Base-by-base conservation (phyloP, 2,113 vertebrate species). In the Alethe diademata region DNA sequence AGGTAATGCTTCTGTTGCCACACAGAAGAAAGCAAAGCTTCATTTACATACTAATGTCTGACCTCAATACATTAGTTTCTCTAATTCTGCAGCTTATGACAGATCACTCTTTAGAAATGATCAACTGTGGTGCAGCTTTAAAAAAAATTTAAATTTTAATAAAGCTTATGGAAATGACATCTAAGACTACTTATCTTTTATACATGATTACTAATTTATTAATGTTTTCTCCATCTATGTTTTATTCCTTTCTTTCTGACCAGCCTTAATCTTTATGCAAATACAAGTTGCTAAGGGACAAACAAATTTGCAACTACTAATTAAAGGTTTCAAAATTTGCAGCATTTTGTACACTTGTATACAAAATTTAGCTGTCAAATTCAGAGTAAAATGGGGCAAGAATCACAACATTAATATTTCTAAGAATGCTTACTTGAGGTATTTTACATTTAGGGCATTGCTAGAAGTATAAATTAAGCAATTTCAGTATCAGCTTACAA, bases 261-360 rank as follows among this genome's bases (percentile, higher is more conserved):
- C 31, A 8, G 91, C 71, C 95, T 90, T 96, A 93, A 96, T 97
- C 95, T 95, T 95, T 91, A 97, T 96, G 97, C 83, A 96, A 96
- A 97, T 96, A 75, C n/a, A 74, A 95, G 61, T 92, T 87, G 91
- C 92, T 94, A 57, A 82, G 81, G 70, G 78, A 95, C 70, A 90
- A 97, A 95, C 92, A 96, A 94, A 95, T 96, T 86, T 96, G 83
- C 93, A 96, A 73, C 78, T 81, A 45, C 91, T 96, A 97, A 97
- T 94, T 96, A 97, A 96, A 78, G 80, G 91, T 74, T 92, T 83
- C 71, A 51, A 91, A 95, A 93, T 93, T 93, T 50, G 19, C 86
- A 91, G 45, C 28, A 56, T 65, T 91, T 72, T 75, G 35, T 86
- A 66, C 40, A 70, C 36, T 61, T 36, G 51, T 23, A 71, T 33